Evolutionary conservation across 2,113 vertebrate species (phyloP).

Genomic region (Takifugu bimaculatus): DNA sequence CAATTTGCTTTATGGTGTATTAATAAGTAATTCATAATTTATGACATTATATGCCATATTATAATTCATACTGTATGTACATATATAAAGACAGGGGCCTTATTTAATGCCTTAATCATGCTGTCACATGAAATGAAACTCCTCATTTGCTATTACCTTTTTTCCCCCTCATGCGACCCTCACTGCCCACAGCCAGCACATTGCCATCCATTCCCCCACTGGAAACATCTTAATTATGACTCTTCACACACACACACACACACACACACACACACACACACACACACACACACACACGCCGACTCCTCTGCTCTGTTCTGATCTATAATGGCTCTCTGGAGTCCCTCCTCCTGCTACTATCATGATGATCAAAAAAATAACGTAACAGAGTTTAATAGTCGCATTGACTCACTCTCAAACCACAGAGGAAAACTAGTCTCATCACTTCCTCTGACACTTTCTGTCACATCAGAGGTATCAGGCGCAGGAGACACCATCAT

Average conservation of each 20-base stretch:
- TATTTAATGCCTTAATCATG: constrained; percentile 32
- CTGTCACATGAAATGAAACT: constrained; percentile 57
- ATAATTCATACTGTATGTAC: constrained; percentile 4
- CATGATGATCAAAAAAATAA: constrained; percentile 40
- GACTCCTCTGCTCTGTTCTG: constrained; percentile 12
- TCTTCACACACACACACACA: background rate
- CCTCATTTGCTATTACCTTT: constrained; percentile 52
- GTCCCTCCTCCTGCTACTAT: constrained; percentile 29
- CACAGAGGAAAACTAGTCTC: constrained; percentile 45
- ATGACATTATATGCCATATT: background rate
- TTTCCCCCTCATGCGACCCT: constrained; percentile 19
- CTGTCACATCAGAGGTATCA: constrained; percentile 52
- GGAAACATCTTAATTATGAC: constrained; percentile 47
- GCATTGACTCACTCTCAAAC: constrained; percentile 2
- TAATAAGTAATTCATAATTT: too few species aligned
- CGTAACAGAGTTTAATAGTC: constrained; percentile 48
- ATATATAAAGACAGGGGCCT: constrained; percentile 23
- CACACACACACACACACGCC: background rate
- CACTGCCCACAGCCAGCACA: constrained; percentile 9
- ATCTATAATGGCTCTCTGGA: constrained; percentile 44
- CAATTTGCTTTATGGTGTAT: too few species aligned
- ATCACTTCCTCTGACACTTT: constrained; percentile 42
- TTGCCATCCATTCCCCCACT: constrained; percentile 31
- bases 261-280: constrained; percentile 2
- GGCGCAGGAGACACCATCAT: constrained; percentile 41